Conservation (phyloP, 1,140 invertebrate genomes). For the Adelges cooleyi region DNA sequence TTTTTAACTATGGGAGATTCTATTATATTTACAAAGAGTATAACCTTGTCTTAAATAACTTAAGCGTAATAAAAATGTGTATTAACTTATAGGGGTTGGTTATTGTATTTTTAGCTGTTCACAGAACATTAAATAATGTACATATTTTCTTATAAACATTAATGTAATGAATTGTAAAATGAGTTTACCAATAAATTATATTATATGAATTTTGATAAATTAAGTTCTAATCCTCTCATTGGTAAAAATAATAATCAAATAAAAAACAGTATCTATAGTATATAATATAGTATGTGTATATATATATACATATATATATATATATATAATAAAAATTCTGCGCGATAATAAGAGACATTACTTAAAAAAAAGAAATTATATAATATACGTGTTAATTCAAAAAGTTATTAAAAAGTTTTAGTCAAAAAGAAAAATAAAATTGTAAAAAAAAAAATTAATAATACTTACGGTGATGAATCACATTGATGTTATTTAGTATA, state of each 20-base stretch:
- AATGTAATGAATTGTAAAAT: conserved; percentile 10
- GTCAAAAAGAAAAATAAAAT: conserved; percentile 6
- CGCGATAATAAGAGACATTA: conserved; percentile 4
- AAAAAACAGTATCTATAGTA: not conserved
- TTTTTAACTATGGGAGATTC: conserved; percentile 23
- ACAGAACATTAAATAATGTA: conserved; percentile 1
- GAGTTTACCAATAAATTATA: not conserved
- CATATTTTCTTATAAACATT: not conserved
- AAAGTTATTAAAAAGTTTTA: conserved; percentile 20
- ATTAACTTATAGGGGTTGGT: not conserved
- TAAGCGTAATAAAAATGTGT: too few relatives aligned
- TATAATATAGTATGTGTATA: too few relatives aligned
- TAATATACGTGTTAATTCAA: conserved; percentile 12
- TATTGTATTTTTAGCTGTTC: not conserved
- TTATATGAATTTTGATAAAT: not conserved
- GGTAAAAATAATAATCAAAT: conserved; percentile 18
- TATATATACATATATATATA: too few relatives aligned
- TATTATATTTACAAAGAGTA: not conserved
- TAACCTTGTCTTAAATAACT: not conserved
- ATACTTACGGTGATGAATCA: conserved; percentile 22
- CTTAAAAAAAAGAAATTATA: conserved; percentile 25
- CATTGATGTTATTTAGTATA: not conserved
- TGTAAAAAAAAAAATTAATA: conserved; percentile 14
- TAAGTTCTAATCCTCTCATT: conserved; percentile 28
- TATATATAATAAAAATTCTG: conserved; percentile 12